These are phyloP conservation scores for Metellina segmentata DNA, from an alignment of 2,888 invertebrate genomes.

Conservation along the genomic window DNA sequence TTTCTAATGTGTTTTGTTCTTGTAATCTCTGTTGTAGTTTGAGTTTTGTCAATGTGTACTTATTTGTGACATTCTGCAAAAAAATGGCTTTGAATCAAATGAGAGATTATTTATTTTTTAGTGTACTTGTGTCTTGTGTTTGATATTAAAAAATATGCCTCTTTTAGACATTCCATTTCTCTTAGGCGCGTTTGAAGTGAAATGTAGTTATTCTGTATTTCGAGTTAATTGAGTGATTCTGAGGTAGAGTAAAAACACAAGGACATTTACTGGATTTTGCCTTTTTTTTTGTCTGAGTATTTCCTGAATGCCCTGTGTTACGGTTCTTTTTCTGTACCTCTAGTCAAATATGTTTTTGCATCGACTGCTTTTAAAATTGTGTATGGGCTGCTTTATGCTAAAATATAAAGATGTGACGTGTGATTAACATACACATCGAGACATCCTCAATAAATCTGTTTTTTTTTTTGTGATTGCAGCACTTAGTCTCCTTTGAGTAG, in stretches of 20 bases:
- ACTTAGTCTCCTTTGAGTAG: no score
- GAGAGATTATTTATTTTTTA: conserved; percentile 58
- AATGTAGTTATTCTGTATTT: conserved; percentile 1
- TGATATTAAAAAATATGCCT: conserved; percentile 12
- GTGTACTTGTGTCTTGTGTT: conserved; percentile 22
- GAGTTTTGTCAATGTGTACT: conserved; percentile 32
- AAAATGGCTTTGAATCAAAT: conserved; percentile 41
- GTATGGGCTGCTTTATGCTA: neutral
- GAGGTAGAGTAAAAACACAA: neutral
- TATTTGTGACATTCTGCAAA: conserved; percentile 33
- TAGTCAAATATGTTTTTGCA: neutral
- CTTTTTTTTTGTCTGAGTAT: neutral
- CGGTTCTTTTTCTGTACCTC: neutral
- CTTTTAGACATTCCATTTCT: conserved; percentile 52
- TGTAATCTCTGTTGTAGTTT: conserved; percentile 4
- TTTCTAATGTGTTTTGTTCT: neutral
- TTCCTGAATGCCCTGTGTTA: neutral
- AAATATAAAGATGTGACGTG: no score
- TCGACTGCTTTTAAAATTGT: neutral
- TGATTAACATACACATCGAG: no score
- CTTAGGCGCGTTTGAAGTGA: conserved; percentile 7
- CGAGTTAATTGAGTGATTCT: neutral
- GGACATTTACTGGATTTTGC: neutral
- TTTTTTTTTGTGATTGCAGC: no score
- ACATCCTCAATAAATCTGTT: no score